phyloP scores from a whole-genome alignment of 2,113 vertebrate genomes.

The Echinops telfairi region DNA sequence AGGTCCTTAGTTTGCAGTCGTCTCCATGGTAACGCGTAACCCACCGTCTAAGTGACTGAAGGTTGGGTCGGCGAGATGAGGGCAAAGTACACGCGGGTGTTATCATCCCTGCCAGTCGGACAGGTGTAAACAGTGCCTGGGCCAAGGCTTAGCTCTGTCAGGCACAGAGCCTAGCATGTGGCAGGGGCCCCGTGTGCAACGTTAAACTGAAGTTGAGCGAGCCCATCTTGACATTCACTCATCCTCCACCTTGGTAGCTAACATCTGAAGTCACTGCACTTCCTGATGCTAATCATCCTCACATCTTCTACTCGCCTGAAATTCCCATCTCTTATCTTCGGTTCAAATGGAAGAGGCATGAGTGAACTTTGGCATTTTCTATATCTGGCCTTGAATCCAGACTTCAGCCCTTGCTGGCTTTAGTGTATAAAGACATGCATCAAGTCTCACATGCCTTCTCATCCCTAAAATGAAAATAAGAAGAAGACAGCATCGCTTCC shows the following conservation, averaged over 20 bases:
- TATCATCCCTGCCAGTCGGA: not conserved
- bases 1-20: not conserved
- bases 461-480: not conserved
- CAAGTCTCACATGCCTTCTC: not conserved
- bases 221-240: not conserved
- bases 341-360: not conserved
- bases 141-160: not conserved
- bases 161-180: not conserved
- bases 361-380: conserved; percentile 9
- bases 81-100: conserved; percentile 2
- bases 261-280: not conserved
- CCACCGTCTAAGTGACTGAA: not conserved
- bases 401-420: conserved; percentile 48
- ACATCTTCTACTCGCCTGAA: not conserved
- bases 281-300: accelerated
- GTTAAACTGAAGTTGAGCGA: not conserved
- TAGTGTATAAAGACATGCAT: not conserved
- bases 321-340: not conserved
- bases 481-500: not conserved
- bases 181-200: accelerated
- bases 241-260: not conserved
- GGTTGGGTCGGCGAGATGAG: conserved; percentile 1
- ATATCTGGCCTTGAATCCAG: conserved; percentile 33
- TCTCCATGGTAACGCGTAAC: not conserved
- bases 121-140: not conserved